phyloP scores from a whole-genome alignment of 1,140 invertebrate genomes.

The Ectropis grisescens region DNA sequence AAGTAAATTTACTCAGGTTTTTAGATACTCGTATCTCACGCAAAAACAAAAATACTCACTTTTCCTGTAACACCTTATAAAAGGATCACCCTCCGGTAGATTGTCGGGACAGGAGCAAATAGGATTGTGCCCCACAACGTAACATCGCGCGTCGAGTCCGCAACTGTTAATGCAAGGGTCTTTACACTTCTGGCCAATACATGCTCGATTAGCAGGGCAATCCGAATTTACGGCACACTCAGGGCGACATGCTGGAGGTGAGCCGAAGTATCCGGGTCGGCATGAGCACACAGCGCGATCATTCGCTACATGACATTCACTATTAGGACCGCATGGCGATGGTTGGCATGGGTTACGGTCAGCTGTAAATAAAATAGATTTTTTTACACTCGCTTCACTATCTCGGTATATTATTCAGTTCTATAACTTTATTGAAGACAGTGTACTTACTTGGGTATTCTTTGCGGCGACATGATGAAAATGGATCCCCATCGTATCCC shows the following conservation, averaged over 20 bases:
- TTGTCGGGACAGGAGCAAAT: conserved; percentile 85
- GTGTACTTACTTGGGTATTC: conserved; percentile 70
- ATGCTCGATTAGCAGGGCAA: conserved; percentile 79
- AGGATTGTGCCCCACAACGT: conserved; percentile 86
- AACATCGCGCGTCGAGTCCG: conserved; percentile 82
- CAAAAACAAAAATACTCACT: conserved; percentile 74
- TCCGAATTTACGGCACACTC: conserved; percentile 86
- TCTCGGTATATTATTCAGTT: too few species aligned
- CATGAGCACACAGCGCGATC: conserved; percentile 85
- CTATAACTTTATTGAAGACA: too few species aligned
- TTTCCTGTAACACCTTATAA: conserved; percentile 79
- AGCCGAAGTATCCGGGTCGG: conserved; percentile 80
- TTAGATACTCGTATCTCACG: too few species aligned
- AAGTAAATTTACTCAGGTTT: too few species aligned
- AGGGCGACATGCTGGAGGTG: conserved; percentile 82
- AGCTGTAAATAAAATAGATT: too few species aligned
- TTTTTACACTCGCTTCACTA: too few species aligned
- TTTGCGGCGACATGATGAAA: conserved; percentile 79
- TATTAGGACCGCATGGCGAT: conserved; percentile 86
- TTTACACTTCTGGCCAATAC: conserved; percentile 83
- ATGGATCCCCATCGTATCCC: conserved; percentile 85
- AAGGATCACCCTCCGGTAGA: conserved; percentile 84
- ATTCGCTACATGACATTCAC: conserved; percentile 79
- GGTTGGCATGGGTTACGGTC: conserved; percentile 80
- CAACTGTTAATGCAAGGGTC: conserved; percentile 87